A percentile compares a stretch with the other conserved stretches of the same genome.
phyloP scores from a whole-genome alignment of 2,113 vertebrate species.

The Platichthys stellatus region DNA sequence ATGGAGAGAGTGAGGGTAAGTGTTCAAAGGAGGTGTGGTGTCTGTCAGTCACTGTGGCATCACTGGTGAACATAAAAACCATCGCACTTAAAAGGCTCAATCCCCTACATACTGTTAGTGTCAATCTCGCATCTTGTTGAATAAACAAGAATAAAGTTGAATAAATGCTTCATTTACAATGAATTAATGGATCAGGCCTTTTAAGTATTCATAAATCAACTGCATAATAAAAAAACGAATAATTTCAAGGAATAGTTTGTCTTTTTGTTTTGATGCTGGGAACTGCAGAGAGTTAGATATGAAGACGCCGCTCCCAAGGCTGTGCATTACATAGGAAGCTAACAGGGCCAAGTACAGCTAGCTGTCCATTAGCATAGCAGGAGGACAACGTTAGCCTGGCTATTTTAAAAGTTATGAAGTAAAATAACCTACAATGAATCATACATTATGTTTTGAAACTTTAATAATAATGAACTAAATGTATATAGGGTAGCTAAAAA shows the following conservation, averaged over 20 bases:
- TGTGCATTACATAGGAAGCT: too few species aligned
- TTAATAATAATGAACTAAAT: too few species aligned
- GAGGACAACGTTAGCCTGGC: too few species aligned
- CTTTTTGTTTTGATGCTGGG: too few species aligned
- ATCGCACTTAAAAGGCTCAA: slow-evolving; percentile 39
- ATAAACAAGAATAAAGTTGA: background rate
- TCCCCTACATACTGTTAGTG: background rate
- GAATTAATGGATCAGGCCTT: background rate
- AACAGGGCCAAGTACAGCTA: too few species aligned
- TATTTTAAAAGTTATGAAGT: too few species aligned
- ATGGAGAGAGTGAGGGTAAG: slow-evolving; percentile 60
- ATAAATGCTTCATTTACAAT: background rate
- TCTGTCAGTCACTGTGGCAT: slow-evolving; percentile 26
- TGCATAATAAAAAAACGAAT: background rate
- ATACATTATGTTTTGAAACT: too few species aligned
- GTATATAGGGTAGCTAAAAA: too few species aligned
- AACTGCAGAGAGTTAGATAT: too few species aligned
- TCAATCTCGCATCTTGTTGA: background rate
- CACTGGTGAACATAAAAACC: slow-evolving; percentile 24
- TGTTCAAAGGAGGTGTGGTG: background rate
- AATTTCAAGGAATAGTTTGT: background rate
- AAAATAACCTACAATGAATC: too few species aligned
- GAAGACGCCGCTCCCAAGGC: too few species aligned
- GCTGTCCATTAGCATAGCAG: too few species aligned
- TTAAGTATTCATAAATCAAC: background rate